A percentile compares a stretch with the other conserved stretches of the same genome.
phyloP scores from a whole-genome alignment of 1,140 invertebrate genomes.

The Calliopsis andreniformis region DNA sequence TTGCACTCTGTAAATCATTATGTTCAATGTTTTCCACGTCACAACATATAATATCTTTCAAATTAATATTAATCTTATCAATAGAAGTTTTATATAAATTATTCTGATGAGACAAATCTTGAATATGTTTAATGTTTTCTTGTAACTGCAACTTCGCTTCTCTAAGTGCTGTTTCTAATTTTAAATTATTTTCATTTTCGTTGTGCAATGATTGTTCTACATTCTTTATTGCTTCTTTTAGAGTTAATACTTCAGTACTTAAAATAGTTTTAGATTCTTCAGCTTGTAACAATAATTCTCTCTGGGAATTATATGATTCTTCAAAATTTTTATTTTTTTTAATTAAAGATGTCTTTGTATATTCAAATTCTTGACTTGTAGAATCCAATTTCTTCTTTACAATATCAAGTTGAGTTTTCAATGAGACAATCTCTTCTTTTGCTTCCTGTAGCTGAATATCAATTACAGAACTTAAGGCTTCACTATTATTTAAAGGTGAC shows the following conservation, averaged over 20 bases:
- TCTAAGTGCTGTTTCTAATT: constrained; percentile 22
- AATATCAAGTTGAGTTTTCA: constrained; percentile 63
- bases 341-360: constrained; percentile 7
- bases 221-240: constrained; percentile 45
- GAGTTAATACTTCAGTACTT: constrained; percentile 47
- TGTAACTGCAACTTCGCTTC: constrained; percentile 19
- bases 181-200: constrained; percentile 26
- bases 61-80: constrained; percentile 20
- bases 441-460: constrained; percentile 78
- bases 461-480: constrained; percentile 76
- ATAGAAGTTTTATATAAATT: constrained; percentile 31
- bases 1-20: constrained; percentile 39
- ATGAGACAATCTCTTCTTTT: constrained; percentile 67
- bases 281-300: constrained; percentile 42
- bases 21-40: constrained; percentile 1
- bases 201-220: constrained; percentile 40
- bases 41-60: constrained; percentile 35
- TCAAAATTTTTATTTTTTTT: constrained; percentile 39
- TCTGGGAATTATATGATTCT: constrained; percentile 32
- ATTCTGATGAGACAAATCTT: constrained; percentile 44
- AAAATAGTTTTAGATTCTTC: constrained; percentile 55
- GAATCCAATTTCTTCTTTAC: constrained; percentile 39
- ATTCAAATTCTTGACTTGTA: constrained; percentile 14
- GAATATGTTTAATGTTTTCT: constrained; percentile 40
- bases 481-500: constrained; percentile 60